Conservation (phyloP, 2,888 invertebrate genomes). For the Philopedon plagiatum region DNA sequence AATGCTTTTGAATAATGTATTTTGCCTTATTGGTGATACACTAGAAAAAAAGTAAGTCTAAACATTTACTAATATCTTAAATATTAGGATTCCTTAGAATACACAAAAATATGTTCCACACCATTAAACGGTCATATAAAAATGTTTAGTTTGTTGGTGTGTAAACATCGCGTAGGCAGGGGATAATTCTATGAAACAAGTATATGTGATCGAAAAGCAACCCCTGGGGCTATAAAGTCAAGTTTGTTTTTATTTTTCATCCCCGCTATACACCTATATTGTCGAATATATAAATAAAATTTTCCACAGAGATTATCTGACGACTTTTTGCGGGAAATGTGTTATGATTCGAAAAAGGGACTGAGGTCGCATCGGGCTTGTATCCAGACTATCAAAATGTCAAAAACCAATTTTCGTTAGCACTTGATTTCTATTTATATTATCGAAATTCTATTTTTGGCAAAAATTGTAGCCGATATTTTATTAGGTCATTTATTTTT, state of each 20-base stretch:
- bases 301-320: conserved; percentile 18
- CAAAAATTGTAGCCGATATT: not conserved
- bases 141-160: not conserved
- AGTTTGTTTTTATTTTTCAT: conserved; percentile 14
- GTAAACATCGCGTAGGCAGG: not conserved
- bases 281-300: conserved; percentile 18
- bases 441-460: conserved; percentile 14
- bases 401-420: conserved; percentile 28
- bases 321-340: conserved; percentile 27
- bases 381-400: conserved; percentile 18
- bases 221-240: conserved; percentile 21
- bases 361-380: not conserved
- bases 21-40: not conserved
- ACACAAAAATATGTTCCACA: not conserved
- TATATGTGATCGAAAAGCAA: conserved; percentile 4
- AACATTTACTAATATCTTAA: not conserved
- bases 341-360: conserved; percentile 28
- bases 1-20: too few species aligned
- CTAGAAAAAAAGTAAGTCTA: not conserved
- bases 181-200: not conserved
- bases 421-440: conserved; percentile 26
- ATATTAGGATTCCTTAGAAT: not conserved
- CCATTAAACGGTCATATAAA: not conserved
- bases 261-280: conserved; percentile 9
- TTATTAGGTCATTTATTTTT: not conserved